A percentile compares a stretch with the other conserved stretches of the same genome.
phyloP scores from a whole-genome alignment of 2,888 invertebrate species.

The Trachelus stipa region DNA sequence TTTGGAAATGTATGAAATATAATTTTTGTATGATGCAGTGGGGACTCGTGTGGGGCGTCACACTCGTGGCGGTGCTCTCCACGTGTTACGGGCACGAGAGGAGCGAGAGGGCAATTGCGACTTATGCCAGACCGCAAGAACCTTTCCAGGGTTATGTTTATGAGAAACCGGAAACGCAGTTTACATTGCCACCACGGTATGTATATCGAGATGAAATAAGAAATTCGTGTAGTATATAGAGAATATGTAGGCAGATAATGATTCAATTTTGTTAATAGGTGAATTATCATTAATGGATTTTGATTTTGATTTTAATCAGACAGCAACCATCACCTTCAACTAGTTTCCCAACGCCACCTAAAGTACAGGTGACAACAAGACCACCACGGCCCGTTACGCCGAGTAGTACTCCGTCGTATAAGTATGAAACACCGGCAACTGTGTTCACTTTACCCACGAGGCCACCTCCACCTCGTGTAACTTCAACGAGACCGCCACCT shows the following conservation, averaged over 20 bases:
- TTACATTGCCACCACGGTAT: slow-evolving; percentile 53
- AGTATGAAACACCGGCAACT: slow-evolving; percentile 41
- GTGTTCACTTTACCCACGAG: slow-evolving; percentile 37
- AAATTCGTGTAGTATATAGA: neutral
- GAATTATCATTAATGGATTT: neutral
- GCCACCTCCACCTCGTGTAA: slow-evolving; percentile 28
- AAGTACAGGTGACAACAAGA: neutral
- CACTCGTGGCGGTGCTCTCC: slow-evolving; percentile 57
- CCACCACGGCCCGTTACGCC: slow-evolving; percentile 17
- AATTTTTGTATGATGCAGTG: slow-evolving; percentile 46
- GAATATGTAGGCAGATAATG: neutral
- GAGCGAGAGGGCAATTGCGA: slow-evolving; percentile 56
- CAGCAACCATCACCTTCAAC: slow-evolving; percentile 16
- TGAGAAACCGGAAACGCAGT: slow-evolving; percentile 45
- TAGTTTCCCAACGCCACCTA: slow-evolving; percentile 2
- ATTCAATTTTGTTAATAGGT: neutral
- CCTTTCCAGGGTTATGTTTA: slow-evolving; percentile 56
- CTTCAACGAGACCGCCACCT: slow-evolving; percentile 26
- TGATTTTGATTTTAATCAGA: neutral
- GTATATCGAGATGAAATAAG: slow-evolving; percentile 12
- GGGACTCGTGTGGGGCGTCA: slow-evolving; percentile 58
- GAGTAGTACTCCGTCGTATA: slow-evolving; percentile 39
- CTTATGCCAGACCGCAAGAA: slow-evolving; percentile 44
- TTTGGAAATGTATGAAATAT: neutral
- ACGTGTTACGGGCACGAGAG: slow-evolving; percentile 52